These are phyloP conservation scores for Chalcis sispes DNA, from an alignment of 2,888 invertebrate species.

Conservation along the genomic window DNA sequence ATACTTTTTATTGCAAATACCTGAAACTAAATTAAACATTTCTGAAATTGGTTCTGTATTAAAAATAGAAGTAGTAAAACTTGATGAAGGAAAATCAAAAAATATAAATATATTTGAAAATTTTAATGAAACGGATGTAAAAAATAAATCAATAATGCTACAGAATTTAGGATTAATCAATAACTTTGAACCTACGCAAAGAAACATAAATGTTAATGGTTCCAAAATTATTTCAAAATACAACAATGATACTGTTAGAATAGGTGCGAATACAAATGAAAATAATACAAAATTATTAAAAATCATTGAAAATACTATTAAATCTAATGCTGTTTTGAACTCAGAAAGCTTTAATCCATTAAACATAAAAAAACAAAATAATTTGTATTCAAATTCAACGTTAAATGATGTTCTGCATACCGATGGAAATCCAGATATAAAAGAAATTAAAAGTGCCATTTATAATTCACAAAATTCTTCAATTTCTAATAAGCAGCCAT, in stretches of 20 bases:
- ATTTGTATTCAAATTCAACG: conserved; percentile 19
- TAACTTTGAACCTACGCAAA: not conserved
- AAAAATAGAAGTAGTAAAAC: conserved; percentile 58
- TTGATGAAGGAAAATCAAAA: conserved; percentile 6
- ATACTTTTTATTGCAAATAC: conserved; percentile 59
- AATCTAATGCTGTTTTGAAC: not conserved
- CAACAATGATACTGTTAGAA: conserved; percentile 1
- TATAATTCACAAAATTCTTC: conserved; percentile 35
- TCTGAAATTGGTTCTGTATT: conserved; percentile 54
- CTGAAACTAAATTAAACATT: conserved; percentile 58
- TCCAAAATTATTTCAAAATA: not conserved
- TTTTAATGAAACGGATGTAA: conserved; percentile 25
- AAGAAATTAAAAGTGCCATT: conserved; percentile 48
- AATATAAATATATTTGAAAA: conserved; percentile 4
- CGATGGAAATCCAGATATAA: conserved; percentile 20
- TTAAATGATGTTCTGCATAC: not conserved
- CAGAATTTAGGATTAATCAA: not conserved
- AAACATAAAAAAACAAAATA: too few species aligned
- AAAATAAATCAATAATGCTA: not conserved
- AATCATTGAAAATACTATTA: conserved; percentile 2
- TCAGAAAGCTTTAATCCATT: too few species aligned
- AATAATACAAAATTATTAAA: not conserved
- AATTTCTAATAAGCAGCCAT: conserved; percentile 15
- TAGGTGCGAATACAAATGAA: not conserved
- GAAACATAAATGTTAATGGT: not conserved